Base-by-base conservation (phyloP, 2,113 vertebrate genomes). In the Prochilodus magdalenae region DNA sequence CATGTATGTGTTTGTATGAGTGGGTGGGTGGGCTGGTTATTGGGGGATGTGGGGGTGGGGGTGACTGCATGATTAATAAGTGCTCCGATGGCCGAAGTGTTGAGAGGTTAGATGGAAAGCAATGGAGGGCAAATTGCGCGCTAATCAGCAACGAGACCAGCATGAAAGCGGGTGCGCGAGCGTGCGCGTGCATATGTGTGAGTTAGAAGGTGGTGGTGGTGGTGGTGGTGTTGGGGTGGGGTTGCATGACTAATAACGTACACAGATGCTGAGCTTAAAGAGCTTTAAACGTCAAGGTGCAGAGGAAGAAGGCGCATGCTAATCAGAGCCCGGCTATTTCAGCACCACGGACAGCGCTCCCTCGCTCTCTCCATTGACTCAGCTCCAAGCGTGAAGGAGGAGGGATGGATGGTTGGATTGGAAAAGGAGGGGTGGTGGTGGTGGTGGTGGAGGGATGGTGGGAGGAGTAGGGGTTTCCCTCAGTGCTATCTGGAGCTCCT, bases 381-480 rank as follows among this genome's bases (percentile, higher is more conserved):
- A 36, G 30, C 30, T 67, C 65, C 33, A 67, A 67, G 65, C 69
- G 16, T 47, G 73, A 70, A 40, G 75, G 49, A 70, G 57, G 79
- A 77, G 47, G 65, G 75, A 49, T 36, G 79, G n/a, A 18, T 26
- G 57, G 57, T 26, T 24, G 80, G 30, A 16, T 26, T 27, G 51
- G 27, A 67, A 80, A n/a, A 79, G 75, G 33, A 63, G 85, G 74
- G 80, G 47, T n/a, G 29, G 63, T 77, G 78, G 75, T 10, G 57
- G 75, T n/a, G n/a, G n/a, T n/a, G n/a, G n/a, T n/a, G 7, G 36
- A 62, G 80, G 63, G 67, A 57, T 44, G 30, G 71, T 69, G 66
- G 67, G 77, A 85, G 62, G 86, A 66, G 36, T 24, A 80, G 86
- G 92, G 92, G 90, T 91, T 94, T 94, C 94, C 94, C 95, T 87